These are phyloP conservation scores for Lophius piscatorius DNA, from an alignment of 2,113 vertebrate genomes.

Conservation along the genomic window DNA sequence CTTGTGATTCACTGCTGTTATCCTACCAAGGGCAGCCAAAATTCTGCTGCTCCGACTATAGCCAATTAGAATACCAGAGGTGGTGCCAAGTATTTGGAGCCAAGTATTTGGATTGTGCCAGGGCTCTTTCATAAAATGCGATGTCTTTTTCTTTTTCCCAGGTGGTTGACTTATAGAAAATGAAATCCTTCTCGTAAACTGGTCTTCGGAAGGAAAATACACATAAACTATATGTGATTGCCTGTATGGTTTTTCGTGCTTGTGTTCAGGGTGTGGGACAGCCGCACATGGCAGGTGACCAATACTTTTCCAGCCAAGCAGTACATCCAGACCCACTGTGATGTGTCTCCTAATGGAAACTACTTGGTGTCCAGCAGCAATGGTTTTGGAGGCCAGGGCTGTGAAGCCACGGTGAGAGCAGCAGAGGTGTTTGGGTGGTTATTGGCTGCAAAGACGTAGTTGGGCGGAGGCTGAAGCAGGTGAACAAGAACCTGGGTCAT, in stretches of 20 bases:
- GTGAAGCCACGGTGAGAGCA: constrained; percentile 89
- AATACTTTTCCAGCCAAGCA: constrained; percentile 89
- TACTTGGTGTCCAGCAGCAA: constrained; percentile 90
- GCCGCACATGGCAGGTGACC: constrained; percentile 88
- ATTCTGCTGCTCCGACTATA: too few relatives aligned
- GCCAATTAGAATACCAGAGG: too few relatives aligned
- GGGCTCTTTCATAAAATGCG: too few relatives aligned
- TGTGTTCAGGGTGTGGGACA: constrained; percentile 90
- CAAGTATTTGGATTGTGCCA: too few relatives aligned
- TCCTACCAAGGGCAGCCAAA: too few relatives aligned
- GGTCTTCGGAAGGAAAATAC: too few relatives aligned
- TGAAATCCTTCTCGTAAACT: too few relatives aligned
- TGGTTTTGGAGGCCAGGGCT: constrained; percentile 89
- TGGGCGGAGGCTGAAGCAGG: background rate
- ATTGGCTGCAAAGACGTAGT: background rate
- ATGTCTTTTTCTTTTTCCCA: too few relatives aligned
- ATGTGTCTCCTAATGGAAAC: constrained; percentile 84
- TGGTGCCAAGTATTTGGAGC: too few relatives aligned
- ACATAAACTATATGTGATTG: background rate
- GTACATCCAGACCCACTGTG: constrained; percentile 95
- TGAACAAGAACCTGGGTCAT: background rate
- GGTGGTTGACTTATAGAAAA: too few relatives aligned
- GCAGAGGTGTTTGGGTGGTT: constrained; percentile 5
- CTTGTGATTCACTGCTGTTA: too few relatives aligned
- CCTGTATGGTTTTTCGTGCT: background rate